Percentiles rank a stretch among this genome's conserved stretches.
Evolutionary conservation across 2,113 vertebrate genomes (phyloP).

Genomic region (Elgaria multicarinata): DNA sequence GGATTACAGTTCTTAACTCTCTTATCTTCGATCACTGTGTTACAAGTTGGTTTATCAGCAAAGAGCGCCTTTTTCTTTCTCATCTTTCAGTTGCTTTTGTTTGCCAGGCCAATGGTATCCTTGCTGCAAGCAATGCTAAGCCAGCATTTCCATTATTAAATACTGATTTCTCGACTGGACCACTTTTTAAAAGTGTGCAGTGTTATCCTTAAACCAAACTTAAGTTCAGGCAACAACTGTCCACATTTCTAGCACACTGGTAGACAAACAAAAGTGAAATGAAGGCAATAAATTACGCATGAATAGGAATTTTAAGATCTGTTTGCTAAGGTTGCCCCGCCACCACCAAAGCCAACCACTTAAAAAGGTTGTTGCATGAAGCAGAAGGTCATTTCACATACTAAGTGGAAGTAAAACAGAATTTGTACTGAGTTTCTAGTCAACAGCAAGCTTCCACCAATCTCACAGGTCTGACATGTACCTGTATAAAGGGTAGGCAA

Average conservation of each 20-base stretch:
- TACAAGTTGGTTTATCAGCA: constrained; percentile 69
- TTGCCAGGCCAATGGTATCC: constrained; percentile 34
- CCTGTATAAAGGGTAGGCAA: background rate
- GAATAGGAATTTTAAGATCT: background rate
- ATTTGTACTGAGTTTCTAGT: background rate
- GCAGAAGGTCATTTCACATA: background rate
- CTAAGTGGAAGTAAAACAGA: background rate
- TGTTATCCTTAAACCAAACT: constrained; percentile 26
- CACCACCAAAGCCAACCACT: background rate
- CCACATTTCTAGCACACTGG: background rate
- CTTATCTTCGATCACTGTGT: constrained; percentile 47
- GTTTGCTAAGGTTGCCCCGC: background rate
- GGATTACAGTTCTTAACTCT: background rate
- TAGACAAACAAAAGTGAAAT: background rate
- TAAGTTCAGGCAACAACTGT: background rate
- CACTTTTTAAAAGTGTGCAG: constrained; percentile 1
- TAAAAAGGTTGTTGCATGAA: background rate
- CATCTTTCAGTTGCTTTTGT: constrained; percentile 51
- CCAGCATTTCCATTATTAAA: constrained; percentile 41
- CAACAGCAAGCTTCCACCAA: background rate
- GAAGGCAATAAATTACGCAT: background rate
- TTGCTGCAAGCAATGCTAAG: constrained; percentile 46
- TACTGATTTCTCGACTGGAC: constrained; percentile 28
- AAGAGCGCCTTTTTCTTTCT: background rate
- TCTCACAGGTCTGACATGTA: no score